Conservation (phyloP, 1,140 invertebrate genomes). For the Atta colombica region DNA sequence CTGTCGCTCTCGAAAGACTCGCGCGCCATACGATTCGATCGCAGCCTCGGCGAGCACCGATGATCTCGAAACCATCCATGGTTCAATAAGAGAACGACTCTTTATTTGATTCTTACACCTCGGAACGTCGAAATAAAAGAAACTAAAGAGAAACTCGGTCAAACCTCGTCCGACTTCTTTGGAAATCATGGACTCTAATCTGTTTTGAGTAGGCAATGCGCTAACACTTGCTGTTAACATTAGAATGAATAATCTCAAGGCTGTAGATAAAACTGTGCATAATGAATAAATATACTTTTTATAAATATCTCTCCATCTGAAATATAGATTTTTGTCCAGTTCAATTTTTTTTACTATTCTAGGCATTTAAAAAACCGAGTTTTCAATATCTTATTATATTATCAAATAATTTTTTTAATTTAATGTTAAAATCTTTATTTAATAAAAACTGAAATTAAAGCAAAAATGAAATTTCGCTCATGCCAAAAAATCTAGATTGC, state of each 20-base stretch:
- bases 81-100: constrained; percentile 70
- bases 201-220: neutral
- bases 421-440: no score
- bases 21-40: constrained; percentile 64
- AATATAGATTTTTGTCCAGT: no score
- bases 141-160: constrained; percentile 51
- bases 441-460: no score
- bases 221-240: neutral
- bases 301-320: neutral
- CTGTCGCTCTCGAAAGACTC: constrained; percentile 54
- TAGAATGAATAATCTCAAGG: neutral
- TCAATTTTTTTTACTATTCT: no score
- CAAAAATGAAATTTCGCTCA: no score
- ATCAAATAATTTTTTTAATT: no score
- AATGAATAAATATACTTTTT: neutral
- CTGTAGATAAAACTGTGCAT: neutral
- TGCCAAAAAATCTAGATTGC: no score
- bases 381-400: no score
- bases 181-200: constrained; percentile 6
- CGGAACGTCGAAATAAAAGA: constrained; percentile 41
- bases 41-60: constrained; percentile 36
- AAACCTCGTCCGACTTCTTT: neutral
- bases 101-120: constrained; percentile 52
- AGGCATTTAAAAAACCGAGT: no score
- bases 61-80: constrained; percentile 47